Percentiles rank a stretch among this genome's conserved stretches.
Evolutionary conservation across 2,888 invertebrate species (phyloP).

Genomic region (Pyralis farinalis): DNA sequence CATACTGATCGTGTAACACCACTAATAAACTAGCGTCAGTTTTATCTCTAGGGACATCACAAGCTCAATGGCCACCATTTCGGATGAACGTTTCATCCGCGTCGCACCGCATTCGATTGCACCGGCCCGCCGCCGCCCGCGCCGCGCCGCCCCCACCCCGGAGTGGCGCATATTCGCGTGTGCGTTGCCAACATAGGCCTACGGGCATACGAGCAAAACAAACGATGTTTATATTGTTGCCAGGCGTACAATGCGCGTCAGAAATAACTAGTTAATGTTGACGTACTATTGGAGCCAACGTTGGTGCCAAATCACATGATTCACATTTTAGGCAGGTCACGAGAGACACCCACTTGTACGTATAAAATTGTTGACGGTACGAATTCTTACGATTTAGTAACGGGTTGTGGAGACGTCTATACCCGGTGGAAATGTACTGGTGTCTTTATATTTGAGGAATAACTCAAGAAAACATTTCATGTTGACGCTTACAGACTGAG

Average conservation of each 20-base stretch:
- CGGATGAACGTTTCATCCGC: too few species aligned
- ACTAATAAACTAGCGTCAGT: too few species aligned
- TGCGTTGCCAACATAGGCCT: constrained; percentile 25
- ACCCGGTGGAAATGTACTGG: too few species aligned
- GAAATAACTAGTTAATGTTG: constrained; percentile 61
- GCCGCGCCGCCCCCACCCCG: not conserved
- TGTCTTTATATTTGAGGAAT: too few species aligned
- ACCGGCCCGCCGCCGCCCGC: not conserved
- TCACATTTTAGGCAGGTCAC: constrained; percentile 68
- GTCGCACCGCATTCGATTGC: not conserved
- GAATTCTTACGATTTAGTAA: not conserved
- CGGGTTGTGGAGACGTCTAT: too few species aligned
- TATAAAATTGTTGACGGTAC: constrained; percentile 7
- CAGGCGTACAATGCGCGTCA: constrained; percentile 50
- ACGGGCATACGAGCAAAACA: constrained; percentile 32
- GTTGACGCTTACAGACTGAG: too few species aligned
- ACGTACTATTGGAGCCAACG: constrained; percentile 53
- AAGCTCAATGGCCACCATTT: too few species aligned
- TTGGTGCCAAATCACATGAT: constrained; percentile 74
- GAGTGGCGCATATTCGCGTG: not conserved
- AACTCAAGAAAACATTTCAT: too few species aligned
- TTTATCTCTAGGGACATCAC: too few species aligned
- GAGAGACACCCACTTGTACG: constrained; percentile 54
- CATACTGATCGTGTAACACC: too few species aligned
- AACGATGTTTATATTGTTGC: constrained; percentile 49